A percentile compares a stretch with the other conserved stretches of the same genome.
Evolutionary conservation across 2,113 vertebrate species (phyloP).

Genomic region (Saguinus midas): DNA sequence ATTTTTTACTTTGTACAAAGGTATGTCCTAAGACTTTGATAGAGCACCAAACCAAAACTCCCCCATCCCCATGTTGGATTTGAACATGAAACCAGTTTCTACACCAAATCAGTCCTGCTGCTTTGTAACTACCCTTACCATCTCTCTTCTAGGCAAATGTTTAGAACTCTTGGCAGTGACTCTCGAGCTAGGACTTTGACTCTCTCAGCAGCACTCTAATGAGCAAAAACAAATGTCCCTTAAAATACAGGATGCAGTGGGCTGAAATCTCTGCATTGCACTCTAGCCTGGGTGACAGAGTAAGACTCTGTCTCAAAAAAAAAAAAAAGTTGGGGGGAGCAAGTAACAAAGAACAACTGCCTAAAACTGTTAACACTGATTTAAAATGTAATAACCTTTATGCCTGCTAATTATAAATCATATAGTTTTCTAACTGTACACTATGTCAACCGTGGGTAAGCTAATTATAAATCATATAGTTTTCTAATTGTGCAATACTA

Average conservation of each 20-base stretch:
- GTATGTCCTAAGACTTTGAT: too few species aligned
- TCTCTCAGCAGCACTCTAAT: not conserved
- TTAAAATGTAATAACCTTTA: not conserved
- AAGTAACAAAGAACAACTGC: not conserved
- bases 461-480: not conserved
- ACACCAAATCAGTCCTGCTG: not conserved
- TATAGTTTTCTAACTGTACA: not conserved
- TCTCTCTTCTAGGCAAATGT: not conserved
- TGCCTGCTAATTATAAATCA: not conserved
- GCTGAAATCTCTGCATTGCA: too few species aligned
- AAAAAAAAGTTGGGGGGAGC: not conserved
- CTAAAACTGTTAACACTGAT: not conserved
- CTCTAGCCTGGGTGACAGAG: too few species aligned
- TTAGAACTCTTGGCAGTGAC: not conserved
- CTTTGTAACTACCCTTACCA: fast-evolving
- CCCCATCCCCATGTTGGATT: fast-evolving
- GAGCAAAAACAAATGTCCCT: not conserved
- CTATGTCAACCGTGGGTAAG: not conserved
- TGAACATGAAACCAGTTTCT: not conserved
- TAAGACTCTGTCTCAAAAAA: not conserved
- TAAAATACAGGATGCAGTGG: not conserved
- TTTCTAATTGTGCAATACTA: not conserved
- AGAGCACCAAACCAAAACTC: not conserved
- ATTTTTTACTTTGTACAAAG: too few species aligned
- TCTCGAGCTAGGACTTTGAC: not conserved